Conservation (phyloP, 2,888 invertebrate species). For the Pedicia rivosa region DNA sequence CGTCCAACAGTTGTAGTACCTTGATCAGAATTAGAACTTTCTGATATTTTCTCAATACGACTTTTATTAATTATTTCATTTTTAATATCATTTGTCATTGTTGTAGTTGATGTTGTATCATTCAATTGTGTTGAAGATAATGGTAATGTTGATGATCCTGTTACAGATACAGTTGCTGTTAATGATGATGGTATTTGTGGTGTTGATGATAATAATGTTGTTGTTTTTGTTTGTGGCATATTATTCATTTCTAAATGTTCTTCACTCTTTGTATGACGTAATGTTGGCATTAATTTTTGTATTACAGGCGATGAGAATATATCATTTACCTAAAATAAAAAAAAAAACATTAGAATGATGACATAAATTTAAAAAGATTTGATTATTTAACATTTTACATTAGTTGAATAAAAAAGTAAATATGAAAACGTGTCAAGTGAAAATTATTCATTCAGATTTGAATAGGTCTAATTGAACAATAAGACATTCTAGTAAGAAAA, state of each 20-base stretch:
- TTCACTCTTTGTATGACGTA: constrained; percentile 86
- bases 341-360: too few species aligned
- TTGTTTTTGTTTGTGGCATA: constrained; percentile 16
- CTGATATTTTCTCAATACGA: constrained; percentile 11
- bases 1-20: too few species aligned
- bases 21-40: constrained; percentile 12
- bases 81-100: too few species aligned
- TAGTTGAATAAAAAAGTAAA: too few species aligned
- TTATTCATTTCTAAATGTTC: constrained; percentile 56
- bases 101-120: background rate
- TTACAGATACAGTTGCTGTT: constrained; percentile 12
- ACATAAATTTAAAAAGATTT: too few species aligned
- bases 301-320: constrained; percentile 73
- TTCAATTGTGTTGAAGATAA: too few species aligned
- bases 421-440: too few species aligned
- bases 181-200: constrained; percentile 20
- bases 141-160: constrained; percentile 8
- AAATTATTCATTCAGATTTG: too few species aligned
- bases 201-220: constrained; percentile 20
- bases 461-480: too few species aligned
- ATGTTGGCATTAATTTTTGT: constrained; percentile 70
- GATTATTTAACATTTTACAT: too few species aligned
- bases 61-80: too few species aligned
- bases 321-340: constrained; percentile 43
- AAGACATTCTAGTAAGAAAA: too few species aligned